phyloP scores from a whole-genome alignment of 2,113 vertebrate species.

The Chlorocebus sabaeus region DNA sequence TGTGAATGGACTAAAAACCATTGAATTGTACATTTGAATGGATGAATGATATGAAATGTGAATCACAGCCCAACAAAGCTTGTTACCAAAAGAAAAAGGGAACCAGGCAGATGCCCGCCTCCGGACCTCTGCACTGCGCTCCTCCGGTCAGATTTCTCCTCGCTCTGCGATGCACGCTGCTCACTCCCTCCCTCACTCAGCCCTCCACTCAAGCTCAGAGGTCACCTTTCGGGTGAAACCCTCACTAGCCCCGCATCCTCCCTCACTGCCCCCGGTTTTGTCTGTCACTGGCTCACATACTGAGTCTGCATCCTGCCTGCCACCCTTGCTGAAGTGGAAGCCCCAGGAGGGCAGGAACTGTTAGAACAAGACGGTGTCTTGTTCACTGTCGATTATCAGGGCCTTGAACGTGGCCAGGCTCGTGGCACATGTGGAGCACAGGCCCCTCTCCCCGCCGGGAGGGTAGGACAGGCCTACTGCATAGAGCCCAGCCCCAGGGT shows the following conservation, averaged over 20 bases:
- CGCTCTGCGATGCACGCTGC: fast-evolving
- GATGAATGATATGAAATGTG: neutral
- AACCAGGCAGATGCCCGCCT: neutral
- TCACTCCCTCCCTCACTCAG: neutral
- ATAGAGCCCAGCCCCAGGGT: too few relatives aligned
- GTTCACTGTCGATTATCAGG: too few relatives aligned
- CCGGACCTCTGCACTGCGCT: neutral
- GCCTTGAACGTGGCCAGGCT: too few relatives aligned
- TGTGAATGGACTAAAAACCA: neutral
- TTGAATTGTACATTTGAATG: neutral
- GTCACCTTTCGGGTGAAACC: neutral
- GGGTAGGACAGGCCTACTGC: too few relatives aligned
- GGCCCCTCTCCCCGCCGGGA: too few relatives aligned
- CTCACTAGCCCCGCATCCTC: neutral
- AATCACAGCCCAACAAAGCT: neutral
- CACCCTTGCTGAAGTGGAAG: neutral
- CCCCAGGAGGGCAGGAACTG: neutral
- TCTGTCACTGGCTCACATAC: neutral
- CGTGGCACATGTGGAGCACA: neutral
- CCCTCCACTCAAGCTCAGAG: neutral
- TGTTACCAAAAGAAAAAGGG: neutral
- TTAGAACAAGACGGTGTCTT: neutral
- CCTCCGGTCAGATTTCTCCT: neutral
- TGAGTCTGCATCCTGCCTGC: neutral
- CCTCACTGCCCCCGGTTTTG: neutral